Base-by-base conservation (phyloP, 2,113 vertebrate species). In the Danionella cerebrum region DNA sequence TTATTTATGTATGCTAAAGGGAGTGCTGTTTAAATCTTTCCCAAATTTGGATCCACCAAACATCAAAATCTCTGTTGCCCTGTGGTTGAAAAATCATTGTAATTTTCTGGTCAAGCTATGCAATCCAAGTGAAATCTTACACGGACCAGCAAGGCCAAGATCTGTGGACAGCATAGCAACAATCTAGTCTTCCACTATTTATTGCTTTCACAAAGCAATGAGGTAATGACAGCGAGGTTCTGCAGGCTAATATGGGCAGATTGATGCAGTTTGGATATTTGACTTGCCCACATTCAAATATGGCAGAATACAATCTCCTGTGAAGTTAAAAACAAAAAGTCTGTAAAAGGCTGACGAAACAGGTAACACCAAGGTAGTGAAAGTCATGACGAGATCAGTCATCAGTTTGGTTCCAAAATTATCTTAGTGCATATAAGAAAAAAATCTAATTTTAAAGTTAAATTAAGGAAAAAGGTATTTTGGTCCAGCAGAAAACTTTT, bases 181-280 rank as follows among this genome's bases (percentile, higher is more conserved):
- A 14, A n/a, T 45, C 29, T 54, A 29, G 24, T 21, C 21, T 27
- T 33, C 65, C 44, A 42, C 14, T 29, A 41, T 54, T 67, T 44
- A 44, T 54, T 67, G 55, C 42, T 10, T 45, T 36, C 39, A 19
- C 14, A 35, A 54, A 54, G 52, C 24, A 50, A 35, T 24, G 27
- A 45, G 47, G 18, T 39, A 60, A 72, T 66, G 14, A 29, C 36
- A 59, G 22, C 38, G 62, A 62, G 57, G 57, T 52, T 36, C 54
- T 47, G 38, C 21, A 25, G 47, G 27, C 55, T 67, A 72, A 60
- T 53, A 63, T 45, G 64, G 50, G 39, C 51, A 63, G 59, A 48
- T 19, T 48, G 35, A 48, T 63, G 13, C 3, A 5, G 42, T 11
- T 6, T 35, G 27, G 18, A 42, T 4, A 41, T 42, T 63, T 36